Evolutionary conservation across 2,797 vertebrate species (phyloP).

Genomic region (Bufotes viridis): DNA sequence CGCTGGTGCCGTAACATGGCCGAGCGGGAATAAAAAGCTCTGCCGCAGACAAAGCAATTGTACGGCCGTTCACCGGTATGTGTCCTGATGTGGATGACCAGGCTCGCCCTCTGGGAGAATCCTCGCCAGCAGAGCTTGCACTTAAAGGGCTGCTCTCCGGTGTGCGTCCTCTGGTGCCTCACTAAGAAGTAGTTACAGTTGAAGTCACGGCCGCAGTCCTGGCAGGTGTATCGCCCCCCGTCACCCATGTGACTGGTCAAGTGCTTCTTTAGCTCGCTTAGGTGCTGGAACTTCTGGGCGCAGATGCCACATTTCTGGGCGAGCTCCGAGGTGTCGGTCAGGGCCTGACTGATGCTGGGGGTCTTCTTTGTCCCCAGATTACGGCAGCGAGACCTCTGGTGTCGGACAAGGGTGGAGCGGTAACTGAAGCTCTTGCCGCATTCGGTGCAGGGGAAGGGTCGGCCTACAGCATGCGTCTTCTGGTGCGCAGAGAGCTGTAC

Average conservation of each 20-base stretch:
- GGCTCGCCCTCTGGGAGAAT: slow-evolving; percentile 33
- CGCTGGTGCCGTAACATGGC: slow-evolving; percentile 64
- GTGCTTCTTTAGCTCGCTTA: slow-evolving; percentile 38
- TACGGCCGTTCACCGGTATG: slow-evolving; percentile 65
- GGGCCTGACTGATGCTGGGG: background rate
- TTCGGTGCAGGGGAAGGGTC: slow-evolving; percentile 65
- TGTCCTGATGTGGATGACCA: slow-evolving; percentile 59
- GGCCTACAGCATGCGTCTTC: background rate
- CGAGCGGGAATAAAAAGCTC: slow-evolving; percentile 67
- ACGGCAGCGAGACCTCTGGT: slow-evolving; percentile 44
- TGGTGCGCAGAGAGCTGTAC: background rate
- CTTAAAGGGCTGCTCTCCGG: slow-evolving; percentile 32
- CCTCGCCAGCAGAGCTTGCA: slow-evolving; percentile 45
- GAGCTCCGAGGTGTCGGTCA: background rate
- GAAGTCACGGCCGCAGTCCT: slow-evolving; percentile 42
- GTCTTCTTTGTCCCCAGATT: background rate
- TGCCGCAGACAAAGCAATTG: slow-evolving; percentile 63
- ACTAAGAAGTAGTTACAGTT: slow-evolving; percentile 47
- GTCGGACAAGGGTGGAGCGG: slow-evolving; percentile 59
- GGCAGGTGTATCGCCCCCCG: slow-evolving; percentile 1
- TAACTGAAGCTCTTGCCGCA: slow-evolving; percentile 69
- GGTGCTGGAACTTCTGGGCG: background rate
- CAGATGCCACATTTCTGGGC: slow-evolving; percentile 44
- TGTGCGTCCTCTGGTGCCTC: slow-evolving; percentile 26
- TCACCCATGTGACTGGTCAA: slow-evolving; percentile 29